Percentiles rank a stretch among this genome's conserved stretches.
phyloP scores from a whole-genome alignment of 2,797 vertebrate genomes.

The Sebastes taczanowskii region DNA sequence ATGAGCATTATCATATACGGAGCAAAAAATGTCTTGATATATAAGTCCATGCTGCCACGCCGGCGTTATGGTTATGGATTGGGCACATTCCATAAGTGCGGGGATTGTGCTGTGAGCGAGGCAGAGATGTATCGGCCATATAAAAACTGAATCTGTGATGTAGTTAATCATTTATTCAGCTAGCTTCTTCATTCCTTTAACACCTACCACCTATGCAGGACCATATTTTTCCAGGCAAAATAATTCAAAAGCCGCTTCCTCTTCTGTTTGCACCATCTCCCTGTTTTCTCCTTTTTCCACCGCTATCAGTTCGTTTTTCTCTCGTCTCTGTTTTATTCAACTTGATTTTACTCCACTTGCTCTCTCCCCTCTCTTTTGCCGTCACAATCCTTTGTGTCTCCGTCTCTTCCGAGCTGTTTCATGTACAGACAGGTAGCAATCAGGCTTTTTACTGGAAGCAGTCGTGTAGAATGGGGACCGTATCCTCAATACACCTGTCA shows the following conservation, averaged over 20 bases:
- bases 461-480: constrained; percentile 57
- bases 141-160: constrained; percentile 72
- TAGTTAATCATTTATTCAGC: constrained; percentile 80
- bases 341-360: constrained; percentile 37
- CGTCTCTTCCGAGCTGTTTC: constrained; percentile 44
- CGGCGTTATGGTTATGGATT: constrained; percentile 80
- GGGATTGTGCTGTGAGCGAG: constrained; percentile 61
- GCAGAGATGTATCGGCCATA: constrained; percentile 76
- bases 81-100: constrained; percentile 71
- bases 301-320: constrained; percentile 14
- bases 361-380: background rate
- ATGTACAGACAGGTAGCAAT: constrained; percentile 75
- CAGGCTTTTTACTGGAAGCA: constrained; percentile 60
- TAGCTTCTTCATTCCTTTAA: constrained; percentile 67
- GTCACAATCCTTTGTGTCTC: constrained; percentile 38
- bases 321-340: constrained; percentile 18
- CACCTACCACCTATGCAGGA: constrained; percentile 42
- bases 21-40: constrained; percentile 64
- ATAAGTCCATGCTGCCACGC: constrained; percentile 59
- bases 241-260: constrained; percentile 41
- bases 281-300: background rate
- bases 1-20: constrained; percentile 72
- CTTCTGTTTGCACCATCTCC: background rate
- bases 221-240: constrained; percentile 53
- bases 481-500: constrained; percentile 65